Evolutionary conservation across 2,888 invertebrate species (phyloP).

Genomic region (Caenorhabditis sp.): DNA sequence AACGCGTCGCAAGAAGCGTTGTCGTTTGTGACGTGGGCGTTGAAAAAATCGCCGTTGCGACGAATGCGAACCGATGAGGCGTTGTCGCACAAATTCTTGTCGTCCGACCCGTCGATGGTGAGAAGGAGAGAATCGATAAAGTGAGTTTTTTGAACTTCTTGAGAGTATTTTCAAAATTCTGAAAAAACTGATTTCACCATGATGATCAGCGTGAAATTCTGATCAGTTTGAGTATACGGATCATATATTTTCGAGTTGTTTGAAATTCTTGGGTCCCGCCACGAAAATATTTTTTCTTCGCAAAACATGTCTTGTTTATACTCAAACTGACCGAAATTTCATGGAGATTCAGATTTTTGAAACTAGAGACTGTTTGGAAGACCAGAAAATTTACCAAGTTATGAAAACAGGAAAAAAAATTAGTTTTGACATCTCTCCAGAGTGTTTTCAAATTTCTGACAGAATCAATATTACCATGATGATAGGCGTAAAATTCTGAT

Average conservation of each 20-base stretch:
- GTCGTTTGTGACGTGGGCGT: conserved; percentile 90
- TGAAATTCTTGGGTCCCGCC: neutral
- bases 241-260: too few relatives aligned
- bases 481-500: too few relatives aligned
- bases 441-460: too few relatives aligned
- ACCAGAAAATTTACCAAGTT: too few relatives aligned
- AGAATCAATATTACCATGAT: too few relatives aligned
- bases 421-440: too few relatives aligned
- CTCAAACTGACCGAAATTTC: too few relatives aligned
- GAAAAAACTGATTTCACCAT: neutral
- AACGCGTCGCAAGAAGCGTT: conserved; percentile 92
- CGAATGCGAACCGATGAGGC: conserved; percentile 92
- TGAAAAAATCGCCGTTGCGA: conserved; percentile 90
- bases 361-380: too few relatives aligned
- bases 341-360: too few relatives aligned
- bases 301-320: too few relatives aligned
- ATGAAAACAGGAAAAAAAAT: too few relatives aligned
- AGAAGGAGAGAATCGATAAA: conserved; percentile 81
- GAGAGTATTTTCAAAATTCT: neutral
- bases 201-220: neutral
- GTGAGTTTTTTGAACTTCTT: conserved; percentile 44
- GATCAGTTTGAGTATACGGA: too few relatives aligned
- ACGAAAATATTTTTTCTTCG: neutral
- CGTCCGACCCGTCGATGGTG: conserved; percentile 89
- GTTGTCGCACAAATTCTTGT: conserved; percentile 92